phyloP scores from a whole-genome alignment of 2,113 vertebrate genomes.

The Lathamus discolor region DNA sequence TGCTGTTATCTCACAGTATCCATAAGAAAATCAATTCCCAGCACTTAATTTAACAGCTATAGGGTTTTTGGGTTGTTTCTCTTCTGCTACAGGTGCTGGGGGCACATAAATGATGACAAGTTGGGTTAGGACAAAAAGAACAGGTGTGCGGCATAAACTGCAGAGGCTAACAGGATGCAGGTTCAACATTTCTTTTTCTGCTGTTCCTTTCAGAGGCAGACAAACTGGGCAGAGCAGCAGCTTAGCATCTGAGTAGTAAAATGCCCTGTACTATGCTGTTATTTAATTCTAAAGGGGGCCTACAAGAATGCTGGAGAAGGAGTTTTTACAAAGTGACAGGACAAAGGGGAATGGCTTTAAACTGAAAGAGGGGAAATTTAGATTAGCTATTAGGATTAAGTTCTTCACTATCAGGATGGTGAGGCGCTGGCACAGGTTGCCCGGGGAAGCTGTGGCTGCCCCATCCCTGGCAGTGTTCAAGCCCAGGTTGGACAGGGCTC shows the following conservation, averaged over 20 bases:
- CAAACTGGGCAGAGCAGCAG: background rate
- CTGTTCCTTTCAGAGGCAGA: background rate
- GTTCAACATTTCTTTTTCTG: background rate
- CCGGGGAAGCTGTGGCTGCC: background rate
- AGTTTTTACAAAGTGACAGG: background rate
- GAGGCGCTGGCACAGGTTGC: background rate
- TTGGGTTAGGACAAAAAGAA: background rate
- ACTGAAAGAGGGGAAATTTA: background rate
- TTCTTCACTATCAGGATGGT: background rate
- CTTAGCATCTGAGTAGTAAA: background rate
- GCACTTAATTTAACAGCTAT: background rate
- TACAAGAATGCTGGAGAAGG: background rate
- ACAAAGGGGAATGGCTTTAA: background rate
- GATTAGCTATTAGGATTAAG: background rate
- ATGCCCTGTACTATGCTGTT: background rate
- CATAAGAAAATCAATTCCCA: background rate
- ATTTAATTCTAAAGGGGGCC: background rate
- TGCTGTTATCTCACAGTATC: background rate
- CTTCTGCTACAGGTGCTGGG: background rate
- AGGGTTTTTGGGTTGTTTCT: background rate
- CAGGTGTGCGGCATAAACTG: background rate
- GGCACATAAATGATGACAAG: background rate
- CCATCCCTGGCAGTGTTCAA: background rate
- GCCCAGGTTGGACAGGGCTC: accelerated
- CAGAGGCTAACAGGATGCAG: background rate